Conservation (phyloP, 2,888 invertebrate genomes). For the Euproctis similis region DNA sequence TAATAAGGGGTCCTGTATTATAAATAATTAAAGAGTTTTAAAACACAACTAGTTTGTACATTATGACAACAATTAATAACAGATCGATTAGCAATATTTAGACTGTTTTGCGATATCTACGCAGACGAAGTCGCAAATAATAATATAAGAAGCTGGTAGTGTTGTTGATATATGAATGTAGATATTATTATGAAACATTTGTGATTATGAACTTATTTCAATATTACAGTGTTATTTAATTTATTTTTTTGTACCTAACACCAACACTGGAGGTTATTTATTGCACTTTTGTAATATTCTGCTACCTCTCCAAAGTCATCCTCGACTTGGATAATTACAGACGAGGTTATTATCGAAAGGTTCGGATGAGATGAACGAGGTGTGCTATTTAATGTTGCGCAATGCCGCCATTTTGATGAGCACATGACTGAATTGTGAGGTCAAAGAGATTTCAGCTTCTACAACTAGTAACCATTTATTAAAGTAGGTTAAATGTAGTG, state of each 20-base stretch:
- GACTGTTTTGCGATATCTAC: no score
- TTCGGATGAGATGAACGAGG: slow-evolving; percentile 24
- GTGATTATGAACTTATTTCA: slow-evolving; percentile 2
- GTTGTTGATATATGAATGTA: no score
- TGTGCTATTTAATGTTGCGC: slow-evolving; percentile 21
- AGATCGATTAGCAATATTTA: no score
- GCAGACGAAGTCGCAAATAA: no score
- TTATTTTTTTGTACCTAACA: slow-evolving; percentile 1
- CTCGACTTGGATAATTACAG: slow-evolving; percentile 32
- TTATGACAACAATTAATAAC: no score
- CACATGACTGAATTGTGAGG: slow-evolving; percentile 17
- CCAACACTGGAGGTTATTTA: slow-evolving; percentile 13
- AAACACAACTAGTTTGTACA: no score
- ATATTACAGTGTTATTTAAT: slow-evolving; percentile 16
- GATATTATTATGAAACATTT: slow-evolving; percentile 14
- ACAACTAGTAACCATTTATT: no score
- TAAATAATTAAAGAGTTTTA: no score
- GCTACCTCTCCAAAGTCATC: slow-evolving; percentile 19
- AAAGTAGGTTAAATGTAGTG: no score
- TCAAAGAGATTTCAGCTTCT: slow-evolving; percentile 21
- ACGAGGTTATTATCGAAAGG: slow-evolving; percentile 35
- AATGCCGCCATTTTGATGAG: slow-evolving; percentile 10
- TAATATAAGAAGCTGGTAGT: no score
- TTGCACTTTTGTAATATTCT: slow-evolving; percentile 19
- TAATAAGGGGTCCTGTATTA: no score